Evolutionary conservation across 2,113 vertebrate species (phyloP), one percentile per base, ranked within the genome.

Genomic region (Scomber japonicus): DNA sequence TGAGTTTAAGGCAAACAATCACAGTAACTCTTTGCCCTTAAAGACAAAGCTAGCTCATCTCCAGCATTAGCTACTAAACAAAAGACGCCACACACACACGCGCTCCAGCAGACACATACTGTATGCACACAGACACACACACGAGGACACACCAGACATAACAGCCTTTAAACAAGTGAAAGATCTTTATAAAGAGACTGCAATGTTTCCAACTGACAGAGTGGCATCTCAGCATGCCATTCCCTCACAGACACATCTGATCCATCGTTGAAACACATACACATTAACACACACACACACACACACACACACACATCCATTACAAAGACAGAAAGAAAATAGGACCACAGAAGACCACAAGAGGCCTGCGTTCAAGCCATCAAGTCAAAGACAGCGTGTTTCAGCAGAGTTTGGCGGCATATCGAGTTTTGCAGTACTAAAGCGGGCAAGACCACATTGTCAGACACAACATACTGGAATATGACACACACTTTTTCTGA

Each of bases 1-100:
- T 72, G 30, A 66, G 45, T 17, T 8, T 30, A 60, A 51, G 44
- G 56, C 66, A 71, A 55, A 68, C 10, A 51, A 49, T 45, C 11
- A 66, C 13, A 64, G 45, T 40, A 75, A 24, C 60, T 44, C 66
- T 15, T 21, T 1, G 5, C 60, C 45, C 17, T 74, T 11, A 24
- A 11, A 71, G 59, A 82, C 45, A 76, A 61, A 44, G 44, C 61
- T 4, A 59, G 12, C 50, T 64, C 51, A 81, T 0, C 17, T 6
- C 27, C 17, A 53, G 14, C 51, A 70, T 4, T 0, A 66, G 19
- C 72, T 40, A 60, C 54, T 15, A n/a, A 72, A 61, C 53, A 44
- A 17, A 17, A 21, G 13, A 45, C 19, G 17, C 2, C 67, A 13
- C 11, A 19, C 35, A 16, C 19, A 27, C 75, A 19, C 31, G 30